Evolutionary conservation across 2,888 invertebrate species (phyloP).

Genomic region (Gortyna flavago): DNA sequence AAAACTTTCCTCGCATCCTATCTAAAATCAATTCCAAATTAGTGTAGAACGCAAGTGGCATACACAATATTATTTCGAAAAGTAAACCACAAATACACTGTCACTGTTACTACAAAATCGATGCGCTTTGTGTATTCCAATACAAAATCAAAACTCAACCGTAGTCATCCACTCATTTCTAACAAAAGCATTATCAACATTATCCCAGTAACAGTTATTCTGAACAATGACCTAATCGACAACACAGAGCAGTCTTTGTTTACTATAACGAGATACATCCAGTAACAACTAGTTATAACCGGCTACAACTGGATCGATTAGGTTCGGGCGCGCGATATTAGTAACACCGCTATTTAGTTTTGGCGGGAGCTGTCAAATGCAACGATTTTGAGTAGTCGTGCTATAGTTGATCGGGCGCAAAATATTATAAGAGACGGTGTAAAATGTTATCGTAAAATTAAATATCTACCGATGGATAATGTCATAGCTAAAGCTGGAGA

Average conservation of each 20-base stretch:
- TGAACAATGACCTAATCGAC: slow-evolving; percentile 60
- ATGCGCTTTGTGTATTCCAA: slow-evolving; percentile 8
- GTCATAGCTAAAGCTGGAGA: neutral
- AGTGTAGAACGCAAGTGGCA: neutral
- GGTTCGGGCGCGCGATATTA: slow-evolving; percentile 24
- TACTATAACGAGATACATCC: slow-evolving; percentile 47
- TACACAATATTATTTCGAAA: neutral
- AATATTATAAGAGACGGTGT: slow-evolving; percentile 21
- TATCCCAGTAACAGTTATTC: slow-evolving; percentile 50
- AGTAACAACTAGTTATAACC: slow-evolving; percentile 41
- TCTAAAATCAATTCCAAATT: slow-evolving; percentile 13
- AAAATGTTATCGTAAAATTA: slow-evolving; percentile 20
- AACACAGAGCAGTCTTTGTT: slow-evolving; percentile 46
- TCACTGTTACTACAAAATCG: neutral
- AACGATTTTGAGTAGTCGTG: slow-evolving; percentile 37
- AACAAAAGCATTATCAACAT: slow-evolving; percentile 53
- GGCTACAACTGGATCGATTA: slow-evolving; percentile 37
- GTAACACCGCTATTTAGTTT: slow-evolving; percentile 43
- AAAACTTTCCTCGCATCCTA: neutral
- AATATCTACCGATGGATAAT: slow-evolving; percentile 24
- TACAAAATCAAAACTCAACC: slow-evolving; percentile 26
- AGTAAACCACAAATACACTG: neutral
- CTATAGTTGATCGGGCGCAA: slow-evolving; percentile 32
- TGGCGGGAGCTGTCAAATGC: slow-evolving; percentile 47
- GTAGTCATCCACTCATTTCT: slow-evolving; percentile 18